Base-by-base conservation (phyloP, 2,113 vertebrate species). In the Zosterops lateralis region DNA sequence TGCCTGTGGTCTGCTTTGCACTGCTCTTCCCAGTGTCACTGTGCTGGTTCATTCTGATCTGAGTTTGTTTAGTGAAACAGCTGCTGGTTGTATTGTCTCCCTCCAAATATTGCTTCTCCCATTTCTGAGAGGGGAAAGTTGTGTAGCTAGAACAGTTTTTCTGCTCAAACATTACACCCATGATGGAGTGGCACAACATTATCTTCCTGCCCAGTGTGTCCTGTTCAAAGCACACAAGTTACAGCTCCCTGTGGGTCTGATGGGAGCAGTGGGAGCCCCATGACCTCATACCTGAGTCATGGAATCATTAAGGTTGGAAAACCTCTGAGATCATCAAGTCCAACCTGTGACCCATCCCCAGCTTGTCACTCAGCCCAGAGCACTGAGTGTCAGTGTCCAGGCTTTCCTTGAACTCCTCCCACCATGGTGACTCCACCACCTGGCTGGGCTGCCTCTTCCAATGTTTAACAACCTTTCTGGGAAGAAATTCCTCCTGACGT, bases 1-100 rank as follows among this genome's bases (percentile, higher is more conserved):
- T 81, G 79, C 67, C 79, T 73, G 58, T 60, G 84, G 19, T 57
- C 58, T 84, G 75, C 64, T 73, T 44, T 90, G 75, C 83, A 20
- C 18, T 3, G 64, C 65, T 65, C 50, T 48, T 65, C 73, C 54
- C 45, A 3, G 12, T 50, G 64, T 84, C n/a, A 3, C 50, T 28
- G 54, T 4, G 4, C 82, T 80, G 67, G 14, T 73, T 83, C 50
- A 34, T 80, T 71, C 65, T 75, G 65, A 45, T 78, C 34, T 38
- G 48, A 56, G 21, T 54, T 84, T 32, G 12, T 73, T 28, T 19
- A 57, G 42, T 45, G 67, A 36, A 73, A 47, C 5, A 54, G 56
- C 75, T 60, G 28, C 31, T 74, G 9, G 10, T 42, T 45, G 25
- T 54, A n/a, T 57, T 81, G 5, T 47, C 36, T 88, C 17, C 3